These are phyloP conservation scores for Drosophila acutilabella DNA, from an alignment of 2,888 invertebrate species.

Conservation along the genomic window DNA sequence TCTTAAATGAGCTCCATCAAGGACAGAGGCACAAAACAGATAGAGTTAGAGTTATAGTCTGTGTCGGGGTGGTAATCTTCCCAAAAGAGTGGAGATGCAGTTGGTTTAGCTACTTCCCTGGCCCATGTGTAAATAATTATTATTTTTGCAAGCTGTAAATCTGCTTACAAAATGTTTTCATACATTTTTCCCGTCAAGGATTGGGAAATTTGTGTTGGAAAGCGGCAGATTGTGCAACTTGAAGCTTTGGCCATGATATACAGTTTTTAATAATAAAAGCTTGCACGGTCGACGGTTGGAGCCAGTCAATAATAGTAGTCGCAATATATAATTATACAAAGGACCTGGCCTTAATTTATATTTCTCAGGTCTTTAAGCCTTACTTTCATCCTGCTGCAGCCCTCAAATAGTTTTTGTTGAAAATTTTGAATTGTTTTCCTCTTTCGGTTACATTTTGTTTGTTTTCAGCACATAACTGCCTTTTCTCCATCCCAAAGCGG, in stretches of 20 bases:
- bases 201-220: background rate
- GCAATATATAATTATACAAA: slow-evolving; percentile 3
- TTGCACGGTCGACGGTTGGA: no score
- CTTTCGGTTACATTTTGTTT: slow-evolving; percentile 44
- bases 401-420: slow-evolving; percentile 55
- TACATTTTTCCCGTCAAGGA: slow-evolving; percentile 47
- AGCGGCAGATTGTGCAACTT: slow-evolving; percentile 34
- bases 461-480: slow-evolving; percentile 24
- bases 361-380: slow-evolving; percentile 7
- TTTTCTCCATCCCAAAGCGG: background rate
- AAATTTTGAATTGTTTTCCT: slow-evolving; percentile 55
- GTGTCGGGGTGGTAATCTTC: slow-evolving; percentile 2
- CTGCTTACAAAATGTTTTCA: slow-evolving; percentile 74
- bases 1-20: slow-evolving; percentile 75
- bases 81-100: slow-evolving; percentile 8
- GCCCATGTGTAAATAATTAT: slow-evolving; percentile 75
- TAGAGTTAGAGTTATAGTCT: slow-evolving; percentile 43
- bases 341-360: slow-evolving; percentile 7
- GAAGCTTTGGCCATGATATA: slow-evolving; percentile 63
- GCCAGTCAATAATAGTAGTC: background rate
- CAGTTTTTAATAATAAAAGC: slow-evolving; percentile 79
- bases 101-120: slow-evolving; percentile 29
- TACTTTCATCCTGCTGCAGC: slow-evolving; percentile 50
- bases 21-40: slow-evolving; percentile 36
- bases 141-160: slow-evolving; percentile 80